A percentile compares a stretch with the other conserved stretches of the same genome.
Evolutionary conservation across 2,113 vertebrate genomes (phyloP).

Genomic region (Loxodonta africana): DNA sequence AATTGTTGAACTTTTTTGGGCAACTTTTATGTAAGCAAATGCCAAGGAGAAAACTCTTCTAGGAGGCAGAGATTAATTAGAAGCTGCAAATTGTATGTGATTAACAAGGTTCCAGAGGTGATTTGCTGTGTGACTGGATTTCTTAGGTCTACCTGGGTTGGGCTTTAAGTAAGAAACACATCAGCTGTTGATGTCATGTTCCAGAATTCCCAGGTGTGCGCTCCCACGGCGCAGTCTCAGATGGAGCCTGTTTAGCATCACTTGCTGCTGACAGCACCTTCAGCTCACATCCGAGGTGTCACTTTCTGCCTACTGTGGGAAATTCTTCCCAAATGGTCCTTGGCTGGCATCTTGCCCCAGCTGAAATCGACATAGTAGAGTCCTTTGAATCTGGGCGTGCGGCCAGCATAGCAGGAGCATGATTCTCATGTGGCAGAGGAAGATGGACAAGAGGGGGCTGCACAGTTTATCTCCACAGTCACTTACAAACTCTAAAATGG

Average conservation of each 20-base stretch:
- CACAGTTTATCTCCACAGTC: neutral
- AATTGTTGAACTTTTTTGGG: neutral
- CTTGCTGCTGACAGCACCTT: conserved; percentile 61
- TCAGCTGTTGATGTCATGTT: conserved; percentile 45
- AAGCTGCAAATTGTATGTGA: neutral
- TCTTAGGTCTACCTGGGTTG: neutral
- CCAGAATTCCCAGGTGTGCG: conserved; percentile 59
- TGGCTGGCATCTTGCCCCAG: conserved; percentile 55
- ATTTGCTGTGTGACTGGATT: neutral
- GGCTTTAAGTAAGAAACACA: conserved; percentile 11
- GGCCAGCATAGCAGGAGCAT: conserved; percentile 43
- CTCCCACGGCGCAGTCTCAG: neutral
- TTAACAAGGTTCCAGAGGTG: conserved; percentile 33
- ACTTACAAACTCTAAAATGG: neutral
- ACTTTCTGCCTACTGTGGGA: conserved; percentile 70
- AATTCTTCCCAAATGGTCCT: conserved; percentile 79
- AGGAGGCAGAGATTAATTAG: conserved; percentile 65
- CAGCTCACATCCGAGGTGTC: conserved; percentile 53
- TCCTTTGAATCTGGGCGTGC: conserved; percentile 47
- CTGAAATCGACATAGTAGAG: conserved; percentile 67
- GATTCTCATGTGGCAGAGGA: conserved; percentile 33
- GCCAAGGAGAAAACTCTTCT: conserved; percentile 38
- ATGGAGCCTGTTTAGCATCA: conserved; percentile 54
- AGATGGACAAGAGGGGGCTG: conserved; percentile 8
- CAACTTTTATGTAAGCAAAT: conserved; percentile 50